These are phyloP conservation scores for Halotydeus destructor DNA, from an alignment of 1,140 invertebrate genomes.

Conservation along the genomic window DNA sequence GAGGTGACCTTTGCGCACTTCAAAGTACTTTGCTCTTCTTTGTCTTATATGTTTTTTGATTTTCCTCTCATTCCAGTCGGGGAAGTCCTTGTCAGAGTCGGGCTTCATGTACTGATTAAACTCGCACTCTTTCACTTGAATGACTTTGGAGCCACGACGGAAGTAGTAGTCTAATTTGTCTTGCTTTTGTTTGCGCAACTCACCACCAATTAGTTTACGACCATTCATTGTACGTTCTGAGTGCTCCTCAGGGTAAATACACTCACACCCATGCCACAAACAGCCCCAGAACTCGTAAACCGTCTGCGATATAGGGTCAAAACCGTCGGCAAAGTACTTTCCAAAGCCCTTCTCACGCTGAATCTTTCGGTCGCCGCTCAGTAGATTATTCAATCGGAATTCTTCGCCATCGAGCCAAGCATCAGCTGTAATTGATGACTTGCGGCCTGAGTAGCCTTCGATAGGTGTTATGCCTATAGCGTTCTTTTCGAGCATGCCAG, in stretches of 20 bases:
- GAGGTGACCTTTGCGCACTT: not conserved
- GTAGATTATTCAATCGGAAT: not conserved
- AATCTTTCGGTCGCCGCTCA: too few species aligned
- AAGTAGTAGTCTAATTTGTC: not conserved
- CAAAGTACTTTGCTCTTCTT: not conserved
- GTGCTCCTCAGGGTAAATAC: not conserved
- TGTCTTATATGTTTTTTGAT: not conserved
- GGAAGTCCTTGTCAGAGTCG: too few species aligned
- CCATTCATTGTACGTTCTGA: not conserved
- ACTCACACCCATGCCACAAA: conserved; percentile 3
- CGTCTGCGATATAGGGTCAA: not conserved
- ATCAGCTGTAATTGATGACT: not conserved
- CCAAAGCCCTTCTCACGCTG: not conserved
- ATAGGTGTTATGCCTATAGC: not conserved
- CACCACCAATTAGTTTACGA: not conserved
- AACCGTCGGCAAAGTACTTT: not conserved
- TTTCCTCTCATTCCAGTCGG: not conserved
- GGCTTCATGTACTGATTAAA: not conserved
- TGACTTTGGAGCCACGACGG: not conserved
- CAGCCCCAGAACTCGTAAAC: conserved; percentile 6
- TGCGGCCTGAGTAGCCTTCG: not conserved
- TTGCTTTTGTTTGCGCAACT: too few species aligned
- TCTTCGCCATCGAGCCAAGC: not conserved
- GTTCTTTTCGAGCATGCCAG: not conserved
- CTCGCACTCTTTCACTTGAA: conserved; percentile 2